Base-by-base conservation (phyloP, 2,113 vertebrate genomes). In the Andinoacara biseriatus region DNA sequence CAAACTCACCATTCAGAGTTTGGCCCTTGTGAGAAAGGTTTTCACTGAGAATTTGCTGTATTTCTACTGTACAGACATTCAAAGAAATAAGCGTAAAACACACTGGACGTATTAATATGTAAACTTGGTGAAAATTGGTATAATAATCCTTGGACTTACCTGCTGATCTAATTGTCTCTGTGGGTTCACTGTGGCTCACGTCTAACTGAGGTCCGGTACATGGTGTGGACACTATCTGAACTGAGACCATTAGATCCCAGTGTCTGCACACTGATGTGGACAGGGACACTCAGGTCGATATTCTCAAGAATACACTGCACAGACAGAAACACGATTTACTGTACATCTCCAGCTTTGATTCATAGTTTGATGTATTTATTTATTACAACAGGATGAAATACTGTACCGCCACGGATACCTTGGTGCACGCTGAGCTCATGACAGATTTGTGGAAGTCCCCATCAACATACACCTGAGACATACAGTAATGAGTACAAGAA, bases 251-350 rank as follows among this genome's bases (percentile, higher is more conserved):
- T 95, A 11, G 90, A 83, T 20, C 81, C 90, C 86, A 91, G 84
- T 2, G 92, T 93, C 82, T 92, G 83, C 67, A 92, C 75, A 33
- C 76, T 84, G 84, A 93, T 91, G 83, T 72, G 63, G 62, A 93
- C 62, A 0, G 93, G 86, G 57, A 80, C 43, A 38, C 60, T 93
- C 61, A 92, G 67, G 60, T 78, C 43, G 0, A 93, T 84, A 56
- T 88, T 94, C 92, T 95, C 92, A 90, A 88, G 26, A 29, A 94
- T 74, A 74, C 92, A 94, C 93, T 94, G 79, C 24, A 62, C 18
- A 77, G 56, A 84, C 4, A 65, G 40, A 63, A 18, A 65, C 11
- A 62, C 61, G 33, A 13, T 3, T n/a, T 15, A 20, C 6, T 56
- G 10, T 9, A 14, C 0, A 0, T 33, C 10, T 18, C 18, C 46